These are phyloP conservation scores for Coregonus suidteri DNA, from an alignment of 2,797 vertebrate species.

Conservation along the genomic window DNA sequence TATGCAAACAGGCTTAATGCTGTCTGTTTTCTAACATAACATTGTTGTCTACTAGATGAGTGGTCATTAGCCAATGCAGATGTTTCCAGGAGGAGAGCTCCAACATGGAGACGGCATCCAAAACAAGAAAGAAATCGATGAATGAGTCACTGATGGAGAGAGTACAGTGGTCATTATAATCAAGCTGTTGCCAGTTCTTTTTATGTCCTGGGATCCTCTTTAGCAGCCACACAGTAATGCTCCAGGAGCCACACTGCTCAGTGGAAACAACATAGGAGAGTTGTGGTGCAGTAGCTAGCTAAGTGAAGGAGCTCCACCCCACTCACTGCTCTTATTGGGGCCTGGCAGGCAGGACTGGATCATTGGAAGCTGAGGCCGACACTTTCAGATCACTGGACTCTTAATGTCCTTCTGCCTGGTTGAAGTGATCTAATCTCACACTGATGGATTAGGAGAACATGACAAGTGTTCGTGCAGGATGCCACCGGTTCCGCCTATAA, in stretches of 20 bases:
- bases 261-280: constrained; percentile 26
- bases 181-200: constrained; percentile 67
- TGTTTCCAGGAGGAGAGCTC: constrained; percentile 55
- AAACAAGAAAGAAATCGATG: constrained; percentile 34
- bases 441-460: constrained; percentile 29
- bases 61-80: constrained; percentile 58
- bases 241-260: constrained; percentile 16
- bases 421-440: constrained; percentile 65
- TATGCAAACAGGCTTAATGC: constrained; percentile 18
- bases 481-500: background rate
- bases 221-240: constrained; percentile 34
- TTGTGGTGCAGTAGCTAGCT: constrained; percentile 21
- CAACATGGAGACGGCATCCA: constrained; percentile 38
- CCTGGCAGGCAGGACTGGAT: constrained; percentile 24
- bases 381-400: constrained; percentile 61
- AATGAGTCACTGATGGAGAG: constrained; percentile 51
- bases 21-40: background rate
- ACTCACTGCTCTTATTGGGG: constrained; percentile 47
- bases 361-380: constrained; percentile 48
- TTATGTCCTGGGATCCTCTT: constrained; percentile 39
- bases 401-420: constrained; percentile 55
- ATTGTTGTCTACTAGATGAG: constrained; percentile 51
- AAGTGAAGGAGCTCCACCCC: constrained; percentile 11
- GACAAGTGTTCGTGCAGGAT: background rate
- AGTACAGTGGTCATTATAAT: constrained; percentile 65